Evolutionary conservation across 2,113 vertebrate species (phyloP), one percentile per base, ranked within the genome.

Genomic region (Oncorhynchus clarkii): DNA sequence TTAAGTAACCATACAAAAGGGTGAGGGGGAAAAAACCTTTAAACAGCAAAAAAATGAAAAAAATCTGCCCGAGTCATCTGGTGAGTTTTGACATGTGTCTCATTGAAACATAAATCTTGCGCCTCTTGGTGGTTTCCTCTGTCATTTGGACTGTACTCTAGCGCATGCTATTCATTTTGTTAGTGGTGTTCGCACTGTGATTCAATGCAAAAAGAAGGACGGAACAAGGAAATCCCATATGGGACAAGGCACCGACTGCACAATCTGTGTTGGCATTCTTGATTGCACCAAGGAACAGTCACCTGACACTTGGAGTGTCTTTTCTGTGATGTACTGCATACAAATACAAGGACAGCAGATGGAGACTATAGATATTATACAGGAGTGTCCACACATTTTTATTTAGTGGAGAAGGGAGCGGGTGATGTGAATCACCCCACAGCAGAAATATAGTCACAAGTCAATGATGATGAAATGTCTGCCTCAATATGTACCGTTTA

Each of bases 131-230:
- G 59, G 54, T 78, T 68, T 27, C 65, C 54, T 69, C 45, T 59
- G 60, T 75, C 48, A 22, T 68, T 59, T 67, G 71, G 76, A 51
- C 77, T 71, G 71, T 79, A 64, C 62, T 76, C 27, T 67, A 59
- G 20, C 72, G 79, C 80, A 76, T 85, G 79, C 69, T 0, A 65
- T 66, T 74, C 16, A 5, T 49, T 73, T 69, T 62, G 69, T 83
- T 74, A 83, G 24, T 79, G 34, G 69, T 64, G 65, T 86, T 76
- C 77, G 82, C 82, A 82, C 81, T 73, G 84, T 79, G 83, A 83
- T 82, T 74, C 64, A 66, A 77, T 67, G 72, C 60, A 54, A 77
- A 60, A 51, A 76, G 66, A 48, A 12, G 34, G 67, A 71, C 68
- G 57, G n/a, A 31, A 71, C 39, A 67, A 79, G 64, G 70, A 73